Percentiles rank a stretch among this genome's conserved stretches.
These are phyloP conservation scores for Elanus axillaris DNA, from an alignment of 2,113 vertebrate species.

Conservation along the genomic window DNA sequence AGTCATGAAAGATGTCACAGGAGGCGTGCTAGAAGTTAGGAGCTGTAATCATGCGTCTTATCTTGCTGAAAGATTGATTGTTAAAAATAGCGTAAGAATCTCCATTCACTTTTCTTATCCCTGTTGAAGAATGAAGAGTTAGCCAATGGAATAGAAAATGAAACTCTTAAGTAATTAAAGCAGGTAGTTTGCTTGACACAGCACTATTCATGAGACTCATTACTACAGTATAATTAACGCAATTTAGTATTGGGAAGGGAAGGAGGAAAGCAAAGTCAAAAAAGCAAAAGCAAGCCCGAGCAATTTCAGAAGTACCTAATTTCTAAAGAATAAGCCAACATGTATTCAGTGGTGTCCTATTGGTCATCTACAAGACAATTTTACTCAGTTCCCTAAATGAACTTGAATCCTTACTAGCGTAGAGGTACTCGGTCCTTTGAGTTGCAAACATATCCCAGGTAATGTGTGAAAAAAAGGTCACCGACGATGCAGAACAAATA, in stretches of 20 bases:
- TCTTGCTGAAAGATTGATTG: neutral
- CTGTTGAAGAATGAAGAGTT: neutral
- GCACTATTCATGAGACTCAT: neutral
- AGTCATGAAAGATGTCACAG: neutral
- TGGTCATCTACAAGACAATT: neutral
- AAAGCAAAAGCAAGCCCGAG: neutral
- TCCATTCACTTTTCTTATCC: neutral
- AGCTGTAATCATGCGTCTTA: neutral
- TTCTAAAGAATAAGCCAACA: neutral
- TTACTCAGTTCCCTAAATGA: neutral
- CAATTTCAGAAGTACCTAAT: neutral
- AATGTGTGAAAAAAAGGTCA: neutral
- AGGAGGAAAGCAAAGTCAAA: neutral
- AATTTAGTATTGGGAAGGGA: neutral
- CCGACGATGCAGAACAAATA: neutral
- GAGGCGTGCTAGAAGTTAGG: neutral
- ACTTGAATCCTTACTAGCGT: neutral
- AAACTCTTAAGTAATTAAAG: neutral
- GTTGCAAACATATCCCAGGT: neutral
- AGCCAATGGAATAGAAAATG: neutral
- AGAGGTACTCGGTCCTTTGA: neutral
- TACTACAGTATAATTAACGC: neutral
- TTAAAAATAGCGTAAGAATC: neutral
- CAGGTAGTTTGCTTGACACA: neutral
- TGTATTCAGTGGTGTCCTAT: neutral